Percentiles rank a stretch among this genome's conserved stretches.
phyloP scores from a whole-genome alignment of 1,140 invertebrate genomes.

The Acarapis woodi region DNA sequence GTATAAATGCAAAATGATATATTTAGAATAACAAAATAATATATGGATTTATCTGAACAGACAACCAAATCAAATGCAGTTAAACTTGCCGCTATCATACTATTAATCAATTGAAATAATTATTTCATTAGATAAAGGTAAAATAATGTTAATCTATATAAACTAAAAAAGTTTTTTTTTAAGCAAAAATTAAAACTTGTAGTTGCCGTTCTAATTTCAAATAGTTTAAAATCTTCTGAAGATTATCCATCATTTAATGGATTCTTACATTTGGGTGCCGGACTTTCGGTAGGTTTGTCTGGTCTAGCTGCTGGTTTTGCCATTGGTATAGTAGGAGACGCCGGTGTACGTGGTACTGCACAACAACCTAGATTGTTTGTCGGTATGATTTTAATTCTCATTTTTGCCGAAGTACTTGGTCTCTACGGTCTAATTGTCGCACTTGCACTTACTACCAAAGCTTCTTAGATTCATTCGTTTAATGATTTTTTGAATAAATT shows the following conservation, averaged over 20 bases:
- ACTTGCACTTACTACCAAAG: slow-evolving; percentile 66
- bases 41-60: too few species aligned
- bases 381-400: slow-evolving; percentile 99
- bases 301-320: slow-evolving; percentile 92
- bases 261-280: slow-evolving; percentile 87
- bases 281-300: slow-evolving; percentile 82
- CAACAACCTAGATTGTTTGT: slow-evolving; percentile 96
- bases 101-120: too few species aligned
- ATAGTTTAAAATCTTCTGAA: slow-evolving; percentile 28
- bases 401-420: slow-evolving; percentile 99
- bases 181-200: too few species aligned
- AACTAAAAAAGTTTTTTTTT: too few species aligned
- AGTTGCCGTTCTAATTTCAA: slow-evolving; percentile 86
- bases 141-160: too few species aligned
- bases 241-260: slow-evolving; percentile 31
- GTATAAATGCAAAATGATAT: too few species aligned
- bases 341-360: slow-evolving; percentile 88
- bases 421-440: slow-evolving; percentile 97
- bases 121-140: too few species aligned
- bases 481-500: too few species aligned
- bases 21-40: too few species aligned
- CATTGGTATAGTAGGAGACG: slow-evolving; percentile 94
- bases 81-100: too few species aligned
- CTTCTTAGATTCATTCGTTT: too few species aligned
- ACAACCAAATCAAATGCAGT: too few species aligned